Percentiles rank a stretch among this genome's conserved stretches.
Conservation (phyloP, 2,888 invertebrate genomes). For the Ennomos quercinarius region DNA sequence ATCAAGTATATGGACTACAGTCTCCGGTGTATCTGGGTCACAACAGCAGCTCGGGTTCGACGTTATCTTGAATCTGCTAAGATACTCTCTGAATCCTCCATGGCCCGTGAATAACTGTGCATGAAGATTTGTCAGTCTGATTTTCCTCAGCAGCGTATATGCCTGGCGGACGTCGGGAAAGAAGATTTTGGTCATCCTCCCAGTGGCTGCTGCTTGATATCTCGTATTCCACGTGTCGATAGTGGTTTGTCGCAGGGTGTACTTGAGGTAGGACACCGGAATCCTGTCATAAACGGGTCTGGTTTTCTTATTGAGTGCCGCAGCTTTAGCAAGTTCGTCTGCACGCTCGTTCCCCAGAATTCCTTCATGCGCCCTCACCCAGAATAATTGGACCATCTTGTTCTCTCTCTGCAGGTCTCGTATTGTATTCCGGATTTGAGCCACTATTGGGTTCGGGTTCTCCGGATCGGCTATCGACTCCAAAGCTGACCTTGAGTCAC, state of each 20-base stretch:
- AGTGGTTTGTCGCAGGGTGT: not conserved
- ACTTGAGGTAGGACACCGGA: not conserved
- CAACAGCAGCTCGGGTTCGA: not conserved
- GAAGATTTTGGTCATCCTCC: not conserved
- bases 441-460: no score
- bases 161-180: not conserved
- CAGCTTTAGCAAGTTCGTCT: no score
- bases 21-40: not conserved
- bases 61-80: not conserved
- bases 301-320: not conserved
- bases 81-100: not conserved
- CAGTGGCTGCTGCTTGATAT: not conserved
- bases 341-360: not conserved
- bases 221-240: no score
- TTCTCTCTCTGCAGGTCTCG: no score
- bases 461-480: no score
- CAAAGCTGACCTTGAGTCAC: no score
- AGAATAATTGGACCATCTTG: not conserved
- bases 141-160: not conserved
- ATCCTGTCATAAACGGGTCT: constrained; percentile 3
- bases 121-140: not conserved
- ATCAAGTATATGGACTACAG: not conserved
- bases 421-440: not conserved
- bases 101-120: no score
- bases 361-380: constrained; percentile 2